Evolutionary conservation across 2,888 invertebrate species (phyloP).

Genomic region (Eucera pruinosa): DNA sequence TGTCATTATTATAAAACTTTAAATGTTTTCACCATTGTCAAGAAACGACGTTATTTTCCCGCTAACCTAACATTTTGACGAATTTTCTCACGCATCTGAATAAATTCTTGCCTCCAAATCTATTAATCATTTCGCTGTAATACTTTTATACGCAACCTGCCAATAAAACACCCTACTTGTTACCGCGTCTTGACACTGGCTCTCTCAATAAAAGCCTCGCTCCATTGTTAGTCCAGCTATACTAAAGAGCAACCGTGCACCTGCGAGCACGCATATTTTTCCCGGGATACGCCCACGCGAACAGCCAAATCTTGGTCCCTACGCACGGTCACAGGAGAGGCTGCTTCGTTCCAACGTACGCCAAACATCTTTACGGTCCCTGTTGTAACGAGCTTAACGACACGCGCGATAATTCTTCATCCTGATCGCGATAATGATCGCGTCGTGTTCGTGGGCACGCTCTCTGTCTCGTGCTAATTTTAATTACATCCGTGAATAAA

Average conservation of each 20-base stretch:
- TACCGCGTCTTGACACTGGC: not conserved
- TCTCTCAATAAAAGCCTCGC: not conserved
- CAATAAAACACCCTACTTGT: constrained; percentile 16
- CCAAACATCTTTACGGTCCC: not conserved
- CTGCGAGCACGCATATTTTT: constrained; percentile 29
- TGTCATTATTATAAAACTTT: too few relatives aligned
- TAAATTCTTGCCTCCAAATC: too few relatives aligned
- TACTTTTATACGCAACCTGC: not conserved
- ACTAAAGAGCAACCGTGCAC: too few relatives aligned
- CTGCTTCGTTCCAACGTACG: not conserved
- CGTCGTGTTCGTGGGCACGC: constrained; percentile 39
- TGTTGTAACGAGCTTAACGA: constrained; percentile 37
- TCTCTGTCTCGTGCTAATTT: constrained; percentile 61
- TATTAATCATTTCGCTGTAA: not conserved
- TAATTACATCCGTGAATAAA: constrained; percentile 69
- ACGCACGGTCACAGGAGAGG: not conserved
- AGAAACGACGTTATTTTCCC: too few relatives aligned
- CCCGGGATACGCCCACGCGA: constrained; percentile 9
- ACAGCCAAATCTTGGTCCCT: not conserved
- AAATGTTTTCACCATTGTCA: too few relatives aligned
- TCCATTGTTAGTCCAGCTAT: too few relatives aligned
- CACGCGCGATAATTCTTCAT: constrained; percentile 69
- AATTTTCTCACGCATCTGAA: too few relatives aligned
- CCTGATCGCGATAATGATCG: constrained; percentile 69
- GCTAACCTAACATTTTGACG: too few relatives aligned